Base-by-base conservation (phyloP, 2,113 vertebrate species). In the Podilymbus podiceps region DNA sequence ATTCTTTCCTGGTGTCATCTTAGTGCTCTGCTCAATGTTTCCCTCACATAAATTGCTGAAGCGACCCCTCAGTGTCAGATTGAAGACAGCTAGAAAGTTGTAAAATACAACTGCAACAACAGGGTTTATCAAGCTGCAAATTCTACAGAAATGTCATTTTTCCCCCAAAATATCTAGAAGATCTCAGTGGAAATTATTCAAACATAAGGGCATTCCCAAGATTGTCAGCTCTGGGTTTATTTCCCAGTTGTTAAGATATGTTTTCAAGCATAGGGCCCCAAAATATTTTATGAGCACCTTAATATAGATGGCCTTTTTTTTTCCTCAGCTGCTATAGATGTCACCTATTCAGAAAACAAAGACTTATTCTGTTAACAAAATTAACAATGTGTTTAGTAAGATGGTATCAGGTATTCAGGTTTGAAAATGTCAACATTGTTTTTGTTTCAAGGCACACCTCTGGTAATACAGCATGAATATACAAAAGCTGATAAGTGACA, bases 401-500 rank as follows among this genome's bases (percentile, higher is more conserved):
- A 76, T n/a, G 33, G 13, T 73, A 50, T 73, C 59, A 69, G 25
- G n/a, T 71, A 33, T 81, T 93, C 84, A 5, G 1, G 21, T 88
- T 93, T 82, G 62, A 85, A 89, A 90, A 62, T 17, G 33, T 59
- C 62, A 60, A 16, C 7, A 2, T 21, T 18, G 22, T 3, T 85
- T 90, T 91, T 67, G 21, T 93, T 93, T 93, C 62, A 38, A 80
- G 71, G 74, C 71, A 77, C 72, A 66, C 42, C 56, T 83, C 69
- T 62, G 63, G 38, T 82, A 87, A 89, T 91, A 71, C 63, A 93
- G 71, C 71, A 56, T 69, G 84, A 71, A 85, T 94, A 95, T 77
- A 73, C 77, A 91, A 93, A 89, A 88, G 74, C 96, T 77, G 80
- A 4, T 89, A 85, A 92, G 53, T 76, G 82, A 73, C 94, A 73